Evolutionary conservation across 2,888 invertebrate species (phyloP).

Genomic region (Lepidochrysops patricia): DNA sequence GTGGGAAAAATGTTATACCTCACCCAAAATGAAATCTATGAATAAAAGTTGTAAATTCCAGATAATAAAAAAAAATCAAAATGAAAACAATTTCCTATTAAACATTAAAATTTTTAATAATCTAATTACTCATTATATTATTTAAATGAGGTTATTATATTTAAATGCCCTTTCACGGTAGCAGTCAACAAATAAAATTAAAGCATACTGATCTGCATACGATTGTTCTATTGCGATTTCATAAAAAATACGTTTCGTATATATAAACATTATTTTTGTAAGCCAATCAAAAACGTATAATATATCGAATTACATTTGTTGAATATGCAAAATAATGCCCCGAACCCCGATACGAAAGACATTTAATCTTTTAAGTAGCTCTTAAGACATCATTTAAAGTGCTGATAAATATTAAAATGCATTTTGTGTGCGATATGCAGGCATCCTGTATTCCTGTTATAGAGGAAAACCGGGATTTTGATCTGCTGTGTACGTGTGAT

Average conservation of each 20-base stretch:
- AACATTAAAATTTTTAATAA: constrained; percentile 28
- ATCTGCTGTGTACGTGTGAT: constrained; percentile 7
- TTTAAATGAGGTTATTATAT: constrained; percentile 31
- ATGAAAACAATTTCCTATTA: constrained; percentile 1
- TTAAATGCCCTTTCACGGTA: constrained; percentile 23
- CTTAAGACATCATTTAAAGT: background rate
- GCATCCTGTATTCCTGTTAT: constrained; percentile 71
- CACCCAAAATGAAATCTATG: too few species aligned
- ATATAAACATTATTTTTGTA: too few species aligned
- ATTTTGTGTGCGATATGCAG: constrained; percentile 52
- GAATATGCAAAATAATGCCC: background rate
- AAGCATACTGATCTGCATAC: background rate
- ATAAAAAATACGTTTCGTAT: background rate
- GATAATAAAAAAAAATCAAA: too few species aligned
- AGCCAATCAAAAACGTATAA: too few species aligned
- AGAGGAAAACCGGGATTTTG: constrained; percentile 61
- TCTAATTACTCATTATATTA: constrained; percentile 30
- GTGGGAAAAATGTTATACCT: too few species aligned
- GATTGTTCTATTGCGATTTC: background rate
- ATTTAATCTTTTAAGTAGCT: background rate
- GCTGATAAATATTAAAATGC: background rate
- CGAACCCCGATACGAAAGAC: background rate
- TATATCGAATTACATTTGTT: background rate
- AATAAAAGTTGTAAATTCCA: too few species aligned
- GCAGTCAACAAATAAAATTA: constrained; percentile 8